phyloP scores from a whole-genome alignment of 2,888 invertebrate genomes.

The Oligia latruncula region DNA sequence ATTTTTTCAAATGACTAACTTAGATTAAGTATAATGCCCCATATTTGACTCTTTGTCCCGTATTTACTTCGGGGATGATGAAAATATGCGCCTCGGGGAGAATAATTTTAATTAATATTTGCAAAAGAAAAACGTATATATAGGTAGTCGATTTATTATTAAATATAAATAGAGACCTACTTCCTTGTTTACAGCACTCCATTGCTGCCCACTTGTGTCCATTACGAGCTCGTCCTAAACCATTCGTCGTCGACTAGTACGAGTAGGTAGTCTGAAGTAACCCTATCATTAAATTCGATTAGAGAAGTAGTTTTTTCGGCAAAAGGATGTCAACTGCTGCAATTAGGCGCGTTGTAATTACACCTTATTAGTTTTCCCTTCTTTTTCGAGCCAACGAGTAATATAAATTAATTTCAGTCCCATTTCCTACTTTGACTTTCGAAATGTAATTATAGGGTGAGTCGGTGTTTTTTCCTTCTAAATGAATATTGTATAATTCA shows the following conservation, averaged over 20 bases:
- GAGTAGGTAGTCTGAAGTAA: slow-evolving; percentile 61
- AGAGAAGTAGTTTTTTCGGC: slow-evolving; percentile 75
- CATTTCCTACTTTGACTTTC: slow-evolving; percentile 76
- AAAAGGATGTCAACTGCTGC: slow-evolving; percentile 84
- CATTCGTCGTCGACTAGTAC: slow-evolving; percentile 40
- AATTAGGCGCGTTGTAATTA: slow-evolving; percentile 85
- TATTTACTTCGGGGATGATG: slow-evolving; percentile 28
- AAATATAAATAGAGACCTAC: neutral
- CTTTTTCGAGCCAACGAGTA: slow-evolving; percentile 74
- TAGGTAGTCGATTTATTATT: neutral
- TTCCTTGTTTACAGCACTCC: neutral
- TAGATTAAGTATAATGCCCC: slow-evolving; percentile 71
- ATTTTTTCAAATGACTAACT: slow-evolving; percentile 83
- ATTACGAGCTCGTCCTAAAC: slow-evolving; percentile 39
- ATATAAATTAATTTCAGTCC: slow-evolving; percentile 80
- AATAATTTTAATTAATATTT: slow-evolving; percentile 28
- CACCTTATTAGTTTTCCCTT: slow-evolving; percentile 81
- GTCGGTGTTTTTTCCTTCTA: slow-evolving; percentile 53
- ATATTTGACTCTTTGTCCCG: slow-evolving; percentile 68
- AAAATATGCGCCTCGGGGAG: slow-evolving; percentile 21
- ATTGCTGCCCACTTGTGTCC: slow-evolving; percentile 7
- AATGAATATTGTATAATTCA: slow-evolving; percentile 50
- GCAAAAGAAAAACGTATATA: neutral
- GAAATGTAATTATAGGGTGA: slow-evolving; percentile 72
- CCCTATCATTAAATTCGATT: slow-evolving; percentile 85